phyloP scores from a whole-genome alignment of 1,140 invertebrate species.

The Eufriesea mexicana region DNA sequence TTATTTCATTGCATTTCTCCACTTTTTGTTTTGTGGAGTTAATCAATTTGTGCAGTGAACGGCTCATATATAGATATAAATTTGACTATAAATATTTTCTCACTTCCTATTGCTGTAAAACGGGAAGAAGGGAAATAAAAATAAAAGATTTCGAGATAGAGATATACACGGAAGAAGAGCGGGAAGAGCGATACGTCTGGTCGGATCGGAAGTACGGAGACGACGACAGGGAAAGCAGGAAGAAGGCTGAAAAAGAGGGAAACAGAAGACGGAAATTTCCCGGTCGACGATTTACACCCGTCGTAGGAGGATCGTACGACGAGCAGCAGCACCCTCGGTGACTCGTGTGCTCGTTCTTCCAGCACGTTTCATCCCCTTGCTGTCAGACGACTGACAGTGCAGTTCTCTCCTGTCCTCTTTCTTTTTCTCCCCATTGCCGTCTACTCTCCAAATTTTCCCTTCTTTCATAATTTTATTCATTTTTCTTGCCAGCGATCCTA shows the following conservation, averaged over 20 bases:
- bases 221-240: not conserved
- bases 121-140: no score
- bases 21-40: no score
- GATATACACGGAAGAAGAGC: no score
- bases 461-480: conserved; percentile 82
- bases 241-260: not conserved
- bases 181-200: no score
- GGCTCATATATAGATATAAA: no score
- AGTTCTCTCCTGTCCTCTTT: conserved; percentile 19
- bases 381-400: conserved; percentile 73
- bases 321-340: conserved; percentile 33
- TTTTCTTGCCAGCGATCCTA: conserved; percentile 79
- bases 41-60: no score
- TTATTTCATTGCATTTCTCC: no score
- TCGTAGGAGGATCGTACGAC: conserved; percentile 68
- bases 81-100: no score
- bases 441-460: conserved; percentile 57
- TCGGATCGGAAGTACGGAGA: not conserved
- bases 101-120: no score
- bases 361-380: conserved; percentile 71
- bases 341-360: conserved; percentile 68
- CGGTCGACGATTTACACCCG: conserved; percentile 70
- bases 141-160: no score
- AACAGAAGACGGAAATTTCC: conserved; percentile 40
- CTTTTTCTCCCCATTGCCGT: conserved; percentile 40